phyloP scores from a whole-genome alignment of 2,888 invertebrate genomes.

The Pterostichus niger region DNA sequence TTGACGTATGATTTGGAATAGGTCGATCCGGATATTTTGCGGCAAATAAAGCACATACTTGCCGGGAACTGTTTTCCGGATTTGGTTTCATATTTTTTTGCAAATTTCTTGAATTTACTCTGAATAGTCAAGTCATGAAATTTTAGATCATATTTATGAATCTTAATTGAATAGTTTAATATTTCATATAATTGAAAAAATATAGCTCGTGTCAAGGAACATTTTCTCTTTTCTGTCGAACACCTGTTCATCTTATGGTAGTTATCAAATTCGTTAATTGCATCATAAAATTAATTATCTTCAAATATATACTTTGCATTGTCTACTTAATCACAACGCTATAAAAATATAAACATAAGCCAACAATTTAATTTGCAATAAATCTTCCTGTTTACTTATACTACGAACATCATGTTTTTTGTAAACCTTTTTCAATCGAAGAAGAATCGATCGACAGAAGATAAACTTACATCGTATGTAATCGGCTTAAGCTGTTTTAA shows the following conservation, averaged over 20 bases:
- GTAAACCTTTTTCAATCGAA: slow-evolving; percentile 37
- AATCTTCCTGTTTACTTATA: slow-evolving; percentile 20
- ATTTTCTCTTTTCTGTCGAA: neutral
- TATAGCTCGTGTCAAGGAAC: neutral
- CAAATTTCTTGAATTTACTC: neutral
- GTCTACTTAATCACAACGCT: neutral
- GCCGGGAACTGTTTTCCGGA: no score
- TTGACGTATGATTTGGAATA: no score
- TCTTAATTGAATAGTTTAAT: slow-evolving; percentile 17
- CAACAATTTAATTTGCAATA: slow-evolving; percentile 42
- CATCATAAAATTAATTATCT: slow-evolving; percentile 23
- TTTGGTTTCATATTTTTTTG: no score
- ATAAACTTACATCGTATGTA: slow-evolving; percentile 18
- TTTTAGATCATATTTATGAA: slow-evolving; percentile 9
- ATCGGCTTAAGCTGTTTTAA: slow-evolving; percentile 30
- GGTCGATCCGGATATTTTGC: no score
- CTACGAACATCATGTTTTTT: neutral
- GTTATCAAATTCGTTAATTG: neutral
- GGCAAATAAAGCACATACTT: no score
- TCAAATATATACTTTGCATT: neutral
- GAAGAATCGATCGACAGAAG: neutral
- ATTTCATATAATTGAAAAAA: slow-evolving; percentile 12
- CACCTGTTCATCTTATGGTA: neutral
- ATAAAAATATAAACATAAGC: slow-evolving; percentile 12
- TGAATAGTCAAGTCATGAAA: slow-evolving; percentile 7